Evolutionary conservation across 2,888 invertebrate genomes (phyloP).

Genomic region (Dastarcus helophoroides): DNA sequence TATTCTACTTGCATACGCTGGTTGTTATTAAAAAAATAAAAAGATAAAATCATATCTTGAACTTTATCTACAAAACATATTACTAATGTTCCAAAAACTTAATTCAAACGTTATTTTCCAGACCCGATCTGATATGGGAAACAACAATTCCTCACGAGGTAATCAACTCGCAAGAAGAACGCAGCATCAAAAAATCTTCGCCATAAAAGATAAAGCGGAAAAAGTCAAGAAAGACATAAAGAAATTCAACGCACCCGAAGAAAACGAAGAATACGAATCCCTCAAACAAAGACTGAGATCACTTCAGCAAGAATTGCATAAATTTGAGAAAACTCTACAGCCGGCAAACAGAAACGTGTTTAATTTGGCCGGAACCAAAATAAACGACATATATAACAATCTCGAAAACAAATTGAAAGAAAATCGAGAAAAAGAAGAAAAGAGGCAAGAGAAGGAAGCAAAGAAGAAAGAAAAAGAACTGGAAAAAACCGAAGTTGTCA

Average conservation of each 20-base stretch:
- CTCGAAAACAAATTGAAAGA: constrained; percentile 8
- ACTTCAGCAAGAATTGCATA: constrained; percentile 7
- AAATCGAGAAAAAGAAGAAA: constrained; percentile 6
- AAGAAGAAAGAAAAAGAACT: neutral
- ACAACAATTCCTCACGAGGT: too few relatives aligned
- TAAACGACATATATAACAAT: constrained; percentile 4
- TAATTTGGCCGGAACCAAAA: constrained; percentile 6
- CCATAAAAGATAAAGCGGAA: too few relatives aligned
- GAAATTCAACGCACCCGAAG: constrained; percentile 8
- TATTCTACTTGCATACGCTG: too few relatives aligned
- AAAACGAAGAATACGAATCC: constrained; percentile 8
- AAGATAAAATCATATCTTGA: too few relatives aligned
- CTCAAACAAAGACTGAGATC: constrained; percentile 6
- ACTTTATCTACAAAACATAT: too few relatives aligned
- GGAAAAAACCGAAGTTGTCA: neutral
- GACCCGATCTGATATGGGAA: too few relatives aligned
- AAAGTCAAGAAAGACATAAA: constrained; percentile 7
- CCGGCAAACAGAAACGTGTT: constrained; percentile 5
- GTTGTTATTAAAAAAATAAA: too few relatives aligned
- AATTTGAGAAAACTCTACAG: constrained; percentile 5
- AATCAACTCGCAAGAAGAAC: too few relatives aligned
- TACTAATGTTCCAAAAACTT: too few relatives aligned
- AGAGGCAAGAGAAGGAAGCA: constrained; percentile 1
- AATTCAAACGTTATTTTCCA: too few relatives aligned
- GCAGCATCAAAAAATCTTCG: too few relatives aligned